phyloP scores from a whole-genome alignment of 2,888 invertebrate genomes.

The Conistra vaccinii region DNA sequence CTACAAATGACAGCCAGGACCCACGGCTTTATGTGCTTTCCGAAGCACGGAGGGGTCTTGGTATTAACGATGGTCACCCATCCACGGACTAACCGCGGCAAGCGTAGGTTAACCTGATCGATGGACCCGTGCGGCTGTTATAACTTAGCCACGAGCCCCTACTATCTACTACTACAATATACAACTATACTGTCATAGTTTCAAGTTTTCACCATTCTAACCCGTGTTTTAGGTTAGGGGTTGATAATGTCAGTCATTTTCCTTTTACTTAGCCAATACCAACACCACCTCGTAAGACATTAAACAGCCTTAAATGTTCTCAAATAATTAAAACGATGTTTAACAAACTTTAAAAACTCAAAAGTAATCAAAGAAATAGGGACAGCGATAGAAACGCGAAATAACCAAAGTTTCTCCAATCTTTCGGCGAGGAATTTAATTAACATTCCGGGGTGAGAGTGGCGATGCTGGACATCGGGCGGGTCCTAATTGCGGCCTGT shows the following conservation, averaged over 20 bases:
- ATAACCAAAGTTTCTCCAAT: constrained; percentile 77
- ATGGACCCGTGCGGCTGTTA: not conserved
- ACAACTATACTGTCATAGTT: not conserved
- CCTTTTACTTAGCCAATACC: no score
- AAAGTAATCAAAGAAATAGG: constrained; percentile 76
- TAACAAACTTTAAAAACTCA: constrained; percentile 62
- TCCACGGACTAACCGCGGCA: not conserved
- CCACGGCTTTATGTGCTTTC: not conserved
- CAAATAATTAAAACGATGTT: constrained; percentile 50
- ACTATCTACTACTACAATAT: not conserved
- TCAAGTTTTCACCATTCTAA: not conserved
- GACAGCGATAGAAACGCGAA: constrained; percentile 72
- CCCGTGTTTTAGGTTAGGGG: no score
- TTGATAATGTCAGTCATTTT: not conserved
- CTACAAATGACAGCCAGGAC: not conserved
- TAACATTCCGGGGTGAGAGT: constrained; percentile 78
- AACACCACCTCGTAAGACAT: constrained; percentile 4
- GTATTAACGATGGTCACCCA: not conserved
- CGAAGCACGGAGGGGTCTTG: not conserved
- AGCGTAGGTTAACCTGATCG: not conserved
- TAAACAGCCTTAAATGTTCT: constrained; percentile 21
- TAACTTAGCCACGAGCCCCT: no score
- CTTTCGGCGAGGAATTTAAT: constrained; percentile 83
- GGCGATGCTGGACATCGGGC: constrained; percentile 73
- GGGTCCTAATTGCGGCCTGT: constrained; percentile 83